Base-by-base conservation (phyloP, 2,113 vertebrate species). In the Hippocampus guttulatus region DNA sequence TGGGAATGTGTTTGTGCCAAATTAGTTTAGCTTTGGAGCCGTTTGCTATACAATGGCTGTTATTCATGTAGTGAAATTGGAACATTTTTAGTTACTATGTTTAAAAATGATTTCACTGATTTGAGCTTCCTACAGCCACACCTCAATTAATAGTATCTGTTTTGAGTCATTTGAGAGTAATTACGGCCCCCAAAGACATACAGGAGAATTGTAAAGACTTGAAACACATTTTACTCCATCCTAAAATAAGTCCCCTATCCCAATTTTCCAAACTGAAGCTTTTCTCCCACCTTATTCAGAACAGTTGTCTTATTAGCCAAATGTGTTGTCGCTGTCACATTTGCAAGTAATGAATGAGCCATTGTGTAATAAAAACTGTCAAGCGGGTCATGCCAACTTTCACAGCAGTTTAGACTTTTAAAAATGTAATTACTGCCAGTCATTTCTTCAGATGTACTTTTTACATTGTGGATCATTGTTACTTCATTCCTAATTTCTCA, bases 231-330 rank as follows among this genome's bases (percentile, higher is more conserved):
- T 16, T 33, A 30, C 25, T 41, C 9, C n/a, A 14, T 21, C 20
- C 33, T n/a, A 21, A 14, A 30, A 30, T 16, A 60, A 43, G 18
- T 64, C 33, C 20, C 20, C 20, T 40, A 2, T n/a, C 10, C 38
- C 23, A 64, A 14, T 33, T 10, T 20, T 18, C 57, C 27, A 60
- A 60, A 30, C 15, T 30, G 1, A 38, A 62, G 8, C 16, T 41
- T 41, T 41, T 23, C 23, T 21, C 15, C 47, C 16, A 67, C 20
- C 8, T 33, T 51, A 52, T 52, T 52, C 51, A 23, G 5, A 41
- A 38, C 51, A 58, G 33, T 69, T 23, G 21, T 21, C n/a, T 23
- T 40, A 25, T 41, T 58, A 69, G 27, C 67, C 67, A 69, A 55
- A 40, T 16, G 27, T 68, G 49, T 38, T 68, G 15, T 38, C 33